Evolutionary conservation across 2,113 vertebrate genomes (phyloP), one percentile per base, ranked within the genome.

Genomic region (Hippoglossus stenolepis): DNA sequence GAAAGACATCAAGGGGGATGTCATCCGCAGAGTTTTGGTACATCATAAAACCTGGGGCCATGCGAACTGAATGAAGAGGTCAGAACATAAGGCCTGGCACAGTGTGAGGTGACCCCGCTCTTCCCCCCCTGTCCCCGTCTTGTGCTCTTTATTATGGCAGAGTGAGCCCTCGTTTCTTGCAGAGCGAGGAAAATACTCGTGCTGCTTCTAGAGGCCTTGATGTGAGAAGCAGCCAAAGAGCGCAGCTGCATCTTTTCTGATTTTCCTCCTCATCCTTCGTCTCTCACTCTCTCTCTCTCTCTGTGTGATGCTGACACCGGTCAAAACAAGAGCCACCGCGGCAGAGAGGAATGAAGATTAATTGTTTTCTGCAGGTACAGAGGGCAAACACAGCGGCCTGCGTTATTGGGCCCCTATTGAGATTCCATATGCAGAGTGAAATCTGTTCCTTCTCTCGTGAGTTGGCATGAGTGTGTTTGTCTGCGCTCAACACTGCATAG

Each of bases 341-440:
- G 73, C 38, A 12, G 61, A 63, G 51, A 70, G 73, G 75, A 81
- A 85, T 64, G 54, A 84, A 76, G 83, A 93, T 91, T 90, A 93
- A 94, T 93, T 92, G 89, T 93, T 90, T 92, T 90, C 80, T 83
- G 73, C 73, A 85, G 88, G 87, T 92, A 82, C 84, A 89, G 72
- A 90, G 93, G 81, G 85, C 86, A 87, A 58, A 64, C 61, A 66
- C 61, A 80, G 79, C 35, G 18, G 70, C 26, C 85, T 77, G 79
- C 81, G 90, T 93, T 78, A 81, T 75, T 23, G 35, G 79, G 74
- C 64, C 69, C 88, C 91, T 69, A 45, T 59, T 75, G 86, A 87
- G 81, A 66, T 67, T 80, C 91, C 90, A 90, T 89, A 88, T 92
- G 90, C 75, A 59, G 54, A 18, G 17, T 66, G 80, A 88, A 93